Conservation (phyloP, 2,797 vertebrate species). For the Bufotes viridis region DNA sequence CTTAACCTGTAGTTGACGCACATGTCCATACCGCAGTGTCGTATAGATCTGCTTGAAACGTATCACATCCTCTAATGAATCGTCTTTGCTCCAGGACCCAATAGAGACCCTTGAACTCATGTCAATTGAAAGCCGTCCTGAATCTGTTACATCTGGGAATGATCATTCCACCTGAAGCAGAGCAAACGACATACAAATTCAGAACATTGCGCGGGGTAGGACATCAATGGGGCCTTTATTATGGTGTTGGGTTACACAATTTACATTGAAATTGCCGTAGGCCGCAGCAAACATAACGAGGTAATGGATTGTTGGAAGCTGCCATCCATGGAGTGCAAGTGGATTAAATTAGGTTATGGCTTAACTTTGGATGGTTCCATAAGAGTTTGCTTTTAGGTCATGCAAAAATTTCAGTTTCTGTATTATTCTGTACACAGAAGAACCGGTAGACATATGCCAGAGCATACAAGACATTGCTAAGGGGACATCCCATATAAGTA, state of each 20-base stretch:
- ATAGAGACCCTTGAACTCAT: constrained; percentile 40
- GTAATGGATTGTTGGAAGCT: constrained; percentile 34
- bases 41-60: not conserved
- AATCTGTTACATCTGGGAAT: constrained; percentile 37
- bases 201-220: not conserved
- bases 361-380: not conserved
- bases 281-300: constrained; percentile 22
- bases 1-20: constrained; percentile 5
- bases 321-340: not conserved
- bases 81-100: constrained; percentile 16
- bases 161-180: constrained; percentile 39
- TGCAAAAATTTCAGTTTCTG: not conserved
- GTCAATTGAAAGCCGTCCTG: not conserved
- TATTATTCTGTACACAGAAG: not conserved
- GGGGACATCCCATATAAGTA: not conserved
- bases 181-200: constrained; percentile 35
- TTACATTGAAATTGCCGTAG: constrained; percentile 49
- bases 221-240: constrained; percentile 43
- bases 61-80: constrained; percentile 28
- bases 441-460: not conserved
- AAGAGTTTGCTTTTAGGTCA: not conserved
- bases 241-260: constrained; percentile 47
- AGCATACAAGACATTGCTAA: too few species aligned
- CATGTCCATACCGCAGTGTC: not conserved
- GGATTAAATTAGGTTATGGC: constrained; percentile 12